Conservation (phyloP, 2,797 vertebrate genomes). For the Artibeus jamaicensis region DNA sequence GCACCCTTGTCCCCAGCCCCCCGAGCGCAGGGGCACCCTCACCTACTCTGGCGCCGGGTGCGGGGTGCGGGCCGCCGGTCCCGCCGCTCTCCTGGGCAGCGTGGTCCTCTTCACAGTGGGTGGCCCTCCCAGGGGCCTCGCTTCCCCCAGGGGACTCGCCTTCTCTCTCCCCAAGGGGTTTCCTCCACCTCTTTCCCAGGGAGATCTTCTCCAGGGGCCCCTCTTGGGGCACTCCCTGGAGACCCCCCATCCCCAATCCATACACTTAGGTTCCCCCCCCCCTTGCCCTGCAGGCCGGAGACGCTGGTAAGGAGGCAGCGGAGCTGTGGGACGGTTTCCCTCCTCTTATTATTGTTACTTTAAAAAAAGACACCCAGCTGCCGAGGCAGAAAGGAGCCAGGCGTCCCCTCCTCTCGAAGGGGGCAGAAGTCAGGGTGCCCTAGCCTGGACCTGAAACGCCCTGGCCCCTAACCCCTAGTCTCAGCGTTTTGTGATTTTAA, state of each 20-base stretch:
- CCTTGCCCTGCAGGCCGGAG: constrained; percentile 29
- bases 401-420: constrained; percentile 51
- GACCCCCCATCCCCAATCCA: not conserved
- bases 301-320: constrained; percentile 36
- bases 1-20: not conserved
- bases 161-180: constrained; percentile 59
- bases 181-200: not conserved
- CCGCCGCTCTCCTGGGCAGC: constrained; percentile 32
- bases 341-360: constrained; percentile 7
- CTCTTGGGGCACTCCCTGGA: constrained; percentile 20
- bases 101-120: constrained; percentile 49
- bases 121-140: constrained; percentile 56
- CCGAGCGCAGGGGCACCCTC: constrained; percentile 46
- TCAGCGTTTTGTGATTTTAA: constrained; percentile 63
- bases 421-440: constrained; percentile 12
- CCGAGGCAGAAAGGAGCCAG: constrained; percentile 30
- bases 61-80: constrained; percentile 13
- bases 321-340: constrained; percentile 39
- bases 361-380: constrained; percentile 53
- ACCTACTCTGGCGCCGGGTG: constrained; percentile 25
- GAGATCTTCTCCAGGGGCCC: constrained; percentile 49
- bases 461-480: constrained; percentile 53
- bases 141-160: constrained; percentile 61
- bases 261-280: constrained; percentile 42
- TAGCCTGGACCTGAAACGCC: constrained; percentile 19